Percentiles rank a stretch among this genome's conserved stretches.
Evolutionary conservation across 2,113 vertebrate species (phyloP).

Genomic region (Chionomys nivalis): DNA sequence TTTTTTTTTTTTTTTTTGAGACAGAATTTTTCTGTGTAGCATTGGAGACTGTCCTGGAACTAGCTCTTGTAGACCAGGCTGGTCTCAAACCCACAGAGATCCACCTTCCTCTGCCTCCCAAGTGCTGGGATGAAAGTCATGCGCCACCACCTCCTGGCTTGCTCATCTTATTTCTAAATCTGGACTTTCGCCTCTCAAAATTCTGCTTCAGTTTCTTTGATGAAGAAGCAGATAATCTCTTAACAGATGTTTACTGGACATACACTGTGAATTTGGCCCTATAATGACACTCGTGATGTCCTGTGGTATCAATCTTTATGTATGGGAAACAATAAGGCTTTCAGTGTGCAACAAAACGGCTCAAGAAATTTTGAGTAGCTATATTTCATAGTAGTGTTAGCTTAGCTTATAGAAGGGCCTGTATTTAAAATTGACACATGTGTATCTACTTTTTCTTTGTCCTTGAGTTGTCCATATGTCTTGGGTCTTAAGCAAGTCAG

Average conservation of each 20-base stretch:
- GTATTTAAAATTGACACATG: constrained; percentile 6
- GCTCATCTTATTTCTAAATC: constrained; percentile 44
- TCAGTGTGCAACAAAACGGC: constrained; percentile 31
- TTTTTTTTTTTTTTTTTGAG: background rate
- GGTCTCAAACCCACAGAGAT: too few species aligned
- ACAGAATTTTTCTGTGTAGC: too few species aligned
- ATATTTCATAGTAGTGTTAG: constrained; percentile 50
- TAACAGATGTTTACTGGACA: constrained; percentile 40
- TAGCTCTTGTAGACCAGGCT: too few species aligned
- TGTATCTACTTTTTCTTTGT: constrained; percentile 41
- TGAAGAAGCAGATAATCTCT: constrained; percentile 44
- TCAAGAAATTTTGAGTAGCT: constrained; percentile 2
- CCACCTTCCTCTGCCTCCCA: too few species aligned
- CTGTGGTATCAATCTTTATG: constrained; percentile 36
- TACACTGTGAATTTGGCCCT: background rate
- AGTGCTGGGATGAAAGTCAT: too few species aligned
- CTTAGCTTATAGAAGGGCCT: constrained; percentile 1
- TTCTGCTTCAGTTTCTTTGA: constrained; percentile 35
- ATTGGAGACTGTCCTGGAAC: too few species aligned
- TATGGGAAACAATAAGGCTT: constrained; percentile 26
- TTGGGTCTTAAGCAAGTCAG: background rate
- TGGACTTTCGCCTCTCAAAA: constrained; percentile 28
- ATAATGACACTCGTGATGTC: background rate
- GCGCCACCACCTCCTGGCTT: too few species aligned
- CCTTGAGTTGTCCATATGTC: constrained; percentile 9